Conservation (phyloP, 2,113 vertebrate species). For the Anseranas semipalmata region DNA sequence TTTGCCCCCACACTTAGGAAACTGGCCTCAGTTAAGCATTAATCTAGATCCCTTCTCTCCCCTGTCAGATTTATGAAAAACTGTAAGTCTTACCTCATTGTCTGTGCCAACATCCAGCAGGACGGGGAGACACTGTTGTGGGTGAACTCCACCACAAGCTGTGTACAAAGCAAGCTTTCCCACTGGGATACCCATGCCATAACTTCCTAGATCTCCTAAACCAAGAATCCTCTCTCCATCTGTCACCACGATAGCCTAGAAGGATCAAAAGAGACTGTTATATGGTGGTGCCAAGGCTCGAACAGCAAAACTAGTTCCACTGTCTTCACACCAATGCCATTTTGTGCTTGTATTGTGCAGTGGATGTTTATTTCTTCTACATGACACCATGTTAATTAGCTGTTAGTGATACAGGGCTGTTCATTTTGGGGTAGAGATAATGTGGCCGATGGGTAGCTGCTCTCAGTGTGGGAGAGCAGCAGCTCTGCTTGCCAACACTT, state of each 20-base stretch:
- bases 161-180: slow-evolving; percentile 98
- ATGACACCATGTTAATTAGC: background rate
- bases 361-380: background rate
- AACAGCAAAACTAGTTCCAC: background rate
- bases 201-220: slow-evolving; percentile 92
- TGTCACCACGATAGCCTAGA: slow-evolving; percentile 95
- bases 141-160: slow-evolving; percentile 91
- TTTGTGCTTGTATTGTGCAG: background rate
- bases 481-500: background rate
- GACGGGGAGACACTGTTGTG: slow-evolving; percentile 94
- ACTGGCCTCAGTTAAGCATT: background rate
- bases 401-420: background rate
- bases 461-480: background rate
- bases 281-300: background rate
- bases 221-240: slow-evolving; percentile 97
- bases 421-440: background rate
- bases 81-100: slow-evolving; percentile 83
- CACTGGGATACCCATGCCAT: slow-evolving; percentile 97
- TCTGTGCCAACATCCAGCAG: slow-evolving; percentile 97
- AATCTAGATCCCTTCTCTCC: background rate
- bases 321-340: background rate
- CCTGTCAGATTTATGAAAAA: background rate
- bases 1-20: background rate
- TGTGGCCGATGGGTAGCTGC: background rate
- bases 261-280: background rate